phyloP scores from a whole-genome alignment of 1,140 invertebrate species.

The Mercenaria mercenaria region DNA sequence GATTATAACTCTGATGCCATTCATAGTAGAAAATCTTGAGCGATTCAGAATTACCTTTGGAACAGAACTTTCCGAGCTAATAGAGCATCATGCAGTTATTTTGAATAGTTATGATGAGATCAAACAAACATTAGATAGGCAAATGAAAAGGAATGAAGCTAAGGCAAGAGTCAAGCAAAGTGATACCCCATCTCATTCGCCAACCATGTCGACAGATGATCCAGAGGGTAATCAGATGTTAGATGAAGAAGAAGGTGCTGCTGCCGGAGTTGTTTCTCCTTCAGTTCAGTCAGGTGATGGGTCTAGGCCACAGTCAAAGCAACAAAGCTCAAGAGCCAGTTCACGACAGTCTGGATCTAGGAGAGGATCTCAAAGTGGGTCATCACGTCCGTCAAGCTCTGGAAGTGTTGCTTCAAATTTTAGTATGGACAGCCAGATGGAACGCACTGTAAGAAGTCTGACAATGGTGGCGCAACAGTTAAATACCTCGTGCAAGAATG shows the following conservation, averaged over 20 bases:
- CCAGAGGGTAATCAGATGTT: constrained; percentile 64
- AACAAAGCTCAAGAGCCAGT: constrained; percentile 30
- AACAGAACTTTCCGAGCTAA: constrained; percentile 74
- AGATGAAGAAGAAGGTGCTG: constrained; percentile 64
- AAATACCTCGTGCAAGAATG: constrained; percentile 82
- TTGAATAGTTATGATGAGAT: constrained; percentile 81
- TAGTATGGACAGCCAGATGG: constrained; percentile 77
- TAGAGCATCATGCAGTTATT: constrained; percentile 81
- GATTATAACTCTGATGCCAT: constrained; percentile 82
- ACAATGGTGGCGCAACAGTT: constrained; percentile 81
- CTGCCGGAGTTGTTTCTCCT: neutral
- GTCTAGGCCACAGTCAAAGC: constrained; percentile 38
- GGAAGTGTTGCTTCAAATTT: constrained; percentile 66
- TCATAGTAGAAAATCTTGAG: constrained; percentile 81
- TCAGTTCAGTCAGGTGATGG: constrained; percentile 16
- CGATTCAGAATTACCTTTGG: constrained; percentile 81
- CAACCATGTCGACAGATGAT: constrained; percentile 43
- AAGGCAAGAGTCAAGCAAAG: constrained; percentile 22
- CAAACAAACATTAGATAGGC: constrained; percentile 74
- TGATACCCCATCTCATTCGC: neutral
- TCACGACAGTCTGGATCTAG: constrained; percentile 18
- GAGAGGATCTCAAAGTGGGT: neutral
- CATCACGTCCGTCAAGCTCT: constrained; percentile 59
- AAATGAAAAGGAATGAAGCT: constrained; percentile 69
- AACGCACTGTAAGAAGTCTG: constrained; percentile 77